A percentile compares a stretch with the other conserved stretches of the same genome.
Conservation (phyloP, 2,797 vertebrate species). For the Centroberyx gerrardi region DNA sequence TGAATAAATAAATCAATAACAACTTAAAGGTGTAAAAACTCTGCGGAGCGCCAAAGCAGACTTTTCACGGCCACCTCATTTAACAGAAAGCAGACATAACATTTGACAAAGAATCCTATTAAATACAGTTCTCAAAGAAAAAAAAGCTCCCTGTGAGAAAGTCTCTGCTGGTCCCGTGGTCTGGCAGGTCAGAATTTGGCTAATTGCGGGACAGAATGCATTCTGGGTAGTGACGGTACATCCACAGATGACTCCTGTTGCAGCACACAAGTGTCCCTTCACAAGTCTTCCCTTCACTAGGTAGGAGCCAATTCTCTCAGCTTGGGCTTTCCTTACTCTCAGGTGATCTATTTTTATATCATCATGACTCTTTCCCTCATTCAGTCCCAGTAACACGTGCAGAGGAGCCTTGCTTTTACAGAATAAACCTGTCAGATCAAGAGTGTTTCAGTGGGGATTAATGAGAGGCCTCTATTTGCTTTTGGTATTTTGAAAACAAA, state of each 20-base stretch:
- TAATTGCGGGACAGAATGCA: slow-evolving; percentile 14
- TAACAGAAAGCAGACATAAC: slow-evolving; percentile 56
- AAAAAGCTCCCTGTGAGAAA: slow-evolving; percentile 17
- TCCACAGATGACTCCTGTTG: neutral
- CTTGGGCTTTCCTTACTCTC: slow-evolving; percentile 5
- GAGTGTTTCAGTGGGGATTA: neutral
- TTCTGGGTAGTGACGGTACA: neutral
- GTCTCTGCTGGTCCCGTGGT: slow-evolving; percentile 4
- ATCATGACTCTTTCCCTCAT: slow-evolving; percentile 12
- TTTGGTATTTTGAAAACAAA: neutral
- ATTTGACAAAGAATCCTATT: slow-evolving; percentile 35
- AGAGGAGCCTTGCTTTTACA: neutral
- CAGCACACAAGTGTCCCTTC: slow-evolving; percentile 20
- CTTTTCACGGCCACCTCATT: slow-evolving; percentile 27
- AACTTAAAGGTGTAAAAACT: slow-evolving; percentile 66
- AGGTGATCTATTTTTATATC: slow-evolving; percentile 19
- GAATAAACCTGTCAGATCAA: neutral
- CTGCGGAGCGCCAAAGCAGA: slow-evolving; percentile 23
- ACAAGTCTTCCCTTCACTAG: slow-evolving; percentile 14
- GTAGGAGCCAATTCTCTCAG: neutral
- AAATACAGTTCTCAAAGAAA: slow-evolving; percentile 31
- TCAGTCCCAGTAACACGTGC: neutral
- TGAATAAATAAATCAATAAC: slow-evolving; percentile 75
- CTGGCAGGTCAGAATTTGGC: slow-evolving; percentile 30
- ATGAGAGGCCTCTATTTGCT: neutral